Evolutionary conservation across 2,888 invertebrate species (phyloP).

Genomic region (Achlya flavicornis): DNA sequence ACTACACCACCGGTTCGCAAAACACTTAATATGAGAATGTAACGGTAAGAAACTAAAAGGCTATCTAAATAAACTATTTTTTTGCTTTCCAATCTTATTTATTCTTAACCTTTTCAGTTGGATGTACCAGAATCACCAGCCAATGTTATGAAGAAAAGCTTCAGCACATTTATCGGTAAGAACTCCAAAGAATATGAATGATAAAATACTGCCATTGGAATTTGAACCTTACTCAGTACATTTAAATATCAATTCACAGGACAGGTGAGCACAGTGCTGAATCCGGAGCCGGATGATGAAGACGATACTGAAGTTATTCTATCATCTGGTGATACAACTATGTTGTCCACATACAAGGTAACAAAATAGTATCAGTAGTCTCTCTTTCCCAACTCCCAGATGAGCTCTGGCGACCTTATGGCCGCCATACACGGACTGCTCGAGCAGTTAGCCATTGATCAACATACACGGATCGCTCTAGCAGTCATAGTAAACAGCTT

Average conservation of each 20-base stretch:
- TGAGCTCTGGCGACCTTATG: too few species aligned
- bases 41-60: too few species aligned
- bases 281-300: conserved; percentile 88
- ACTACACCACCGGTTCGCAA: too few species aligned
- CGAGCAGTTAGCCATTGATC: too few species aligned
- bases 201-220: not conserved
- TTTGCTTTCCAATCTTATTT: too few species aligned
- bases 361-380: not conserved
- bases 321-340: conserved; percentile 87
- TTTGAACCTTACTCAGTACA: not conserved
- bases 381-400: too few species aligned
- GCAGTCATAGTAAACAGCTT: too few species aligned
- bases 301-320: conserved; percentile 88
- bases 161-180: conserved; percentile 87
- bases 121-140: conserved; percentile 89
- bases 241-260: conserved; percentile 60
- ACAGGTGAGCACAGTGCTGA: conserved; percentile 88
- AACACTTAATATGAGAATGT: too few species aligned
- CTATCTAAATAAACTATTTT: too few species aligned
- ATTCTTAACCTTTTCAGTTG: conserved; percentile 74
- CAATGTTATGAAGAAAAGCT: conserved; percentile 88
- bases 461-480: too few species aligned
- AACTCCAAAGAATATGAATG: conserved; percentile 7
- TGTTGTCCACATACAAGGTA: conserved; percentile 84
- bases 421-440: too few species aligned